Conservation (phyloP, 2,888 invertebrate species). For the Lottia scabra region DNA sequence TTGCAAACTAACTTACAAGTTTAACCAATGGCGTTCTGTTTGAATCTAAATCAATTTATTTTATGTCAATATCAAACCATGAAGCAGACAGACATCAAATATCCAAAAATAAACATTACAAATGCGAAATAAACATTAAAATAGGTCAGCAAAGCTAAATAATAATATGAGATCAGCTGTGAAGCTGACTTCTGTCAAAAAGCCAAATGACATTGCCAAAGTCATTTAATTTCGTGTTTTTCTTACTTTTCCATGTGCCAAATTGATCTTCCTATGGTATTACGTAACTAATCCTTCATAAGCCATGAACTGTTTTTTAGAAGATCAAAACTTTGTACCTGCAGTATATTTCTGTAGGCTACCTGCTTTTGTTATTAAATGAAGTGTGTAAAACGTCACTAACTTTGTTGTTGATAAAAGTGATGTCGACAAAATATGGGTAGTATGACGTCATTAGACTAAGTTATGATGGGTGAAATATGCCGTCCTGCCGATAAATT, state of each 20-base stretch:
- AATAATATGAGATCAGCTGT: not conserved
- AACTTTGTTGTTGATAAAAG: not conserved
- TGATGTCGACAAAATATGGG: constrained; percentile 7
- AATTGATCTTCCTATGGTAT: no score
- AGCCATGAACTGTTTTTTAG: no score
- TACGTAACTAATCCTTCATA: no score
- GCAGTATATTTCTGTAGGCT: not conserved
- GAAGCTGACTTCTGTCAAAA: not conserved
- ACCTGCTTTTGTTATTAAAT: constrained; percentile 2
- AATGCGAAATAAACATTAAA: not conserved
- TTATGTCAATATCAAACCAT: no score
- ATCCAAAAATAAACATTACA: constrained; percentile 4
- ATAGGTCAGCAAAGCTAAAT: not conserved
- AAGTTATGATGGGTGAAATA: no score
- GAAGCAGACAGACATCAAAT: not conserved
- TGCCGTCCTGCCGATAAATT: no score
- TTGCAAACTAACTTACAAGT: no score
- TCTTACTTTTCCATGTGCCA: no score
- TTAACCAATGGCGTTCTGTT: no score
- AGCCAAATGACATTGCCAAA: not conserved
- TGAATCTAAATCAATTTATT: no score
- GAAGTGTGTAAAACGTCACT: constrained; percentile 11
- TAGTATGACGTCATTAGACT: constrained; percentile 1
- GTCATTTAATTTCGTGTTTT: no score
- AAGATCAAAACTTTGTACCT: not conserved